phyloP scores from a whole-genome alignment of 2,113 vertebrate species.

The Scytalopus superciliaris region DNA sequence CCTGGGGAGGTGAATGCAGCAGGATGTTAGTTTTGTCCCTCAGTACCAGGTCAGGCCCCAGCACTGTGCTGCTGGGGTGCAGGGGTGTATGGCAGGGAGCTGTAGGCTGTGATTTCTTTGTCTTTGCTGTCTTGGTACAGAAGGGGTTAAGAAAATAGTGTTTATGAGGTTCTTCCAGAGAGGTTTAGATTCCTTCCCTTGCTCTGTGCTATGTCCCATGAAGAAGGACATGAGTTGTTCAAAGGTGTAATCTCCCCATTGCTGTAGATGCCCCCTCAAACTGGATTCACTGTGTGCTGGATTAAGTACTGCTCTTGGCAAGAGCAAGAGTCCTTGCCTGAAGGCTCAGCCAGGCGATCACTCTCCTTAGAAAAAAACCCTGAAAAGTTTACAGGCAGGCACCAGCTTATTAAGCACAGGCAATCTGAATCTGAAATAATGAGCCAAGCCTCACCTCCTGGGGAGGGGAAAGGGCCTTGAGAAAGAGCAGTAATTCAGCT shows the following conservation, averaged over 20 bases:
- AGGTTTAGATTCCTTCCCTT: accelerated
- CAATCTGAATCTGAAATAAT: not conserved
- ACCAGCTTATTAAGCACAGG: not conserved
- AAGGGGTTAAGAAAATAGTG: not conserved
- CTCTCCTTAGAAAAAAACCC: not conserved
- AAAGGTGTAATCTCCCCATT: not conserved
- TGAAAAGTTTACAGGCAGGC: not conserved
- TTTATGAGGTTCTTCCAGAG: not conserved
- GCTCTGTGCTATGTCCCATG: not conserved
- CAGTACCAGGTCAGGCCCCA: not conserved
- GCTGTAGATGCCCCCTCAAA: not conserved
- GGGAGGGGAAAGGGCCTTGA: not conserved
- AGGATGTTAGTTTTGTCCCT: not conserved
- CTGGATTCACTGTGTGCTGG: not conserved
- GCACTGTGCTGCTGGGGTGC: not conserved
- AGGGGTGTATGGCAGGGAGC: not conserved
- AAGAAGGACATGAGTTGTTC: not conserved
- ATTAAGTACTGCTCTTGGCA: not conserved
- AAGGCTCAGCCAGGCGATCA: not conserved
- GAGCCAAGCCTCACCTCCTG: not conserved
- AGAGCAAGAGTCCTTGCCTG: too few species aligned
- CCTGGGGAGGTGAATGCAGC: not conserved
- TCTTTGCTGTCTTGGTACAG: not conserved
- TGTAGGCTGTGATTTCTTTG: not conserved
- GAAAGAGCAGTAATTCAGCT: not conserved